Evolutionary conservation across 2,113 vertebrate genomes (phyloP).

Genomic region (Fukomys damarensis): DNA sequence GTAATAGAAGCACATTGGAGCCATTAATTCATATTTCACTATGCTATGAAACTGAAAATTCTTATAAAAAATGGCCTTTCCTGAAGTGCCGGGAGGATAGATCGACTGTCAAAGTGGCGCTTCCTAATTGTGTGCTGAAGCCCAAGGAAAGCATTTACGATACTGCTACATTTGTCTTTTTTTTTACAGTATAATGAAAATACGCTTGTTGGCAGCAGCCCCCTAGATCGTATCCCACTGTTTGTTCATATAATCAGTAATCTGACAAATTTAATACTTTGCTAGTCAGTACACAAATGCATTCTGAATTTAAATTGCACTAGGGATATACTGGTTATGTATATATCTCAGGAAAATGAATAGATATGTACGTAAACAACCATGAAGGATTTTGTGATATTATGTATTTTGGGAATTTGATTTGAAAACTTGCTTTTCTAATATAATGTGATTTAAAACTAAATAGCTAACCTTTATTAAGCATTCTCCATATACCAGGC

Average conservation of each 20-base stretch:
- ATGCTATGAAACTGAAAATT: constrained; percentile 62
- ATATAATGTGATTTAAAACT: background rate
- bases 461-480: background rate
- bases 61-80: constrained; percentile 68
- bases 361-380: background rate
- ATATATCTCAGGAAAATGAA: background rate
- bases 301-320: constrained; percentile 58
- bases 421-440: background rate
- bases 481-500: fast-evolving
- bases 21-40: constrained; percentile 58
- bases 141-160: constrained; percentile 48
- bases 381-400: constrained; percentile 6
- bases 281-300: constrained; percentile 21
- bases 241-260: constrained; percentile 51
- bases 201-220: constrained; percentile 17
- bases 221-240: constrained; percentile 1
- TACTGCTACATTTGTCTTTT: background rate
- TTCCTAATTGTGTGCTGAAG: constrained; percentile 55
- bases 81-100: constrained; percentile 58
- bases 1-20: background rate
- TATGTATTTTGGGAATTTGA: background rate
- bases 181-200: constrained; percentile 33
- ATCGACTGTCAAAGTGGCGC: constrained; percentile 46
- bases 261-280: constrained; percentile 61
- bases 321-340: background rate